phyloP scores from a whole-genome alignment of 2,888 invertebrate species.

The Phalangium opilio region DNA sequence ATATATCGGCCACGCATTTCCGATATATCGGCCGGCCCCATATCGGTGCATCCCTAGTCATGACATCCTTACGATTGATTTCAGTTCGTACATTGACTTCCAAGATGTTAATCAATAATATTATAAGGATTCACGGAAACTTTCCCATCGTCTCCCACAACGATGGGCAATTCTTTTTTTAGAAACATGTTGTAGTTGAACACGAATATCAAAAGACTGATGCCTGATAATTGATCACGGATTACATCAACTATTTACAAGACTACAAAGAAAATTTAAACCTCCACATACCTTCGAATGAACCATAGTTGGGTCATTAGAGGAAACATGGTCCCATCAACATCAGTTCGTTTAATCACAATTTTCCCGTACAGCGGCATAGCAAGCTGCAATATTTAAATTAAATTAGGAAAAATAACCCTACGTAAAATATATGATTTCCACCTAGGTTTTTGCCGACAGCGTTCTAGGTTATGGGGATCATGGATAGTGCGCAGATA shows the following conservation, averaged over 20 bases:
- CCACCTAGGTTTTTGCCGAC: no score
- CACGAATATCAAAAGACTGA: not conserved
- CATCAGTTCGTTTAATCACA: not conserved
- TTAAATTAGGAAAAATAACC: no score
- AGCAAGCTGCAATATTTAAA: no score
- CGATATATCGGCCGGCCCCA: no score
- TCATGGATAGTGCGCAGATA: no score
- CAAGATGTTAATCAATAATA: not conserved
- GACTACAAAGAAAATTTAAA: not conserved
- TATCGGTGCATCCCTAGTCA: no score
- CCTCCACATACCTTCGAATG: not conserved
- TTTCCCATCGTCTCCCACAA: not conserved
- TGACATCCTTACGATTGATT: not conserved
- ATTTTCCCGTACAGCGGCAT: not conserved
- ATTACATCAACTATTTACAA: no score
- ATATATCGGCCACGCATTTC: no score
- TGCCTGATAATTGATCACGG: not conserved
- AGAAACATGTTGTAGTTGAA: not conserved
- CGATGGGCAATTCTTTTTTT: not conserved
- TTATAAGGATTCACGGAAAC: not conserved
- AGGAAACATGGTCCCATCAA: not conserved
- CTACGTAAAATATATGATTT: no score
- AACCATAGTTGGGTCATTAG: not conserved
- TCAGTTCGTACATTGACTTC: not conserved
- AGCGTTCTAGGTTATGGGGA: no score